Evolutionary conservation across 2,797 vertebrate species (phyloP).

Genomic region (Sebastes itinus): DNA sequence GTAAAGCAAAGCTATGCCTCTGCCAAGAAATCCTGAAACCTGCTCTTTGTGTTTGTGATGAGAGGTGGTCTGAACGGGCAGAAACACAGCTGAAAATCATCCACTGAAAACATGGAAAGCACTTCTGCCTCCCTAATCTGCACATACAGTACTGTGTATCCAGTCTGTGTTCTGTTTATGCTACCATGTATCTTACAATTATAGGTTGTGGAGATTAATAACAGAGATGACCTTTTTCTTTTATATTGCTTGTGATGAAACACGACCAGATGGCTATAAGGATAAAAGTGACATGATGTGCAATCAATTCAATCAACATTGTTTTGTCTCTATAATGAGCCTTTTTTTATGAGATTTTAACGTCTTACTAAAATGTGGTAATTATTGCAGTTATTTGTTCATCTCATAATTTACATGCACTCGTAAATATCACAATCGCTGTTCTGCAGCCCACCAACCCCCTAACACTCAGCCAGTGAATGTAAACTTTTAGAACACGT

Average conservation of each 20-base stretch:
- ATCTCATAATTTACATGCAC: neutral
- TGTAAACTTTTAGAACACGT: no score
- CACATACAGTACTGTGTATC: neutral
- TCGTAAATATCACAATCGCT: neutral
- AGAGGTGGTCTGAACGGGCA: neutral
- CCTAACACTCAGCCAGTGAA: no score
- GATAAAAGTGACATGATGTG: neutral
- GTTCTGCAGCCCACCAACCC: no score
- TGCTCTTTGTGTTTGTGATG: neutral
- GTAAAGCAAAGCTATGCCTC: neutral
- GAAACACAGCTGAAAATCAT: neutral
- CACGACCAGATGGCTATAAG: neutral
- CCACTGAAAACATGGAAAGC: neutral
- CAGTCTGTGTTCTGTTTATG: neutral
- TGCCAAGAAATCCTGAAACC: neutral
- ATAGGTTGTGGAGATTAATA: neutral
- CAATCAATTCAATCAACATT: neutral
- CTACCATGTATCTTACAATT: neutral
- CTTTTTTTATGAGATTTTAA: neutral
- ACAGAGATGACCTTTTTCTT: neutral
- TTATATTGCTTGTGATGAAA: neutral
- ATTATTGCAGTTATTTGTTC: constrained; percentile 1
- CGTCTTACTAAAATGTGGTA: neutral
- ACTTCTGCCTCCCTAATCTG: neutral
- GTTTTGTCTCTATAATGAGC: neutral